Evolutionary conservation across 2,888 invertebrate genomes (phyloP), one percentile per base, ranked within the genome.

Genomic region (Leuctra nigra): DNA sequence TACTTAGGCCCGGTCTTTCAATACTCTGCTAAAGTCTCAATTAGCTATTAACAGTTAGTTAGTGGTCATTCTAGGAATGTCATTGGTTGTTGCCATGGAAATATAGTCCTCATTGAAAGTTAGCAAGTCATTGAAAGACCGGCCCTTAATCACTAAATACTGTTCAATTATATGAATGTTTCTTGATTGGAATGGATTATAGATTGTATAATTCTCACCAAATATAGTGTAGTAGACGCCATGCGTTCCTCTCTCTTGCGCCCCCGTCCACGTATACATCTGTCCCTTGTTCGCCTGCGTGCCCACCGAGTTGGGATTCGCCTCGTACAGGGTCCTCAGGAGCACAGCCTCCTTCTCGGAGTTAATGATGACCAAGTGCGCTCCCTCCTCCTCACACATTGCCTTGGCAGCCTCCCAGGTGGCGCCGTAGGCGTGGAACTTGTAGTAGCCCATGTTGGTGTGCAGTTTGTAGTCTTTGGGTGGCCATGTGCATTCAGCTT

Each of bases 341-440:
- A 20, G 18, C 2, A 20, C 39, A 6, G 20, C 39, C 16, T 39
- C 39, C 4, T 20, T 16, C 18, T 39, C 39, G 18, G 39, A 39
- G 39, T 39, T 39, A 6, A 39, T 39, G 39, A 39, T 39, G 2
- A 20, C 39, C 39, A 39, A 16, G 39, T 39, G 39, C 39, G 39
- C 39, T 4, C 39, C 39, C 18, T 39, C 39, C 39, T 39, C 39
- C 39, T 39, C 39, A 20, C 39, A 39, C 18, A 39, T 39, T 20
- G 16, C 18, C 39, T 39, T 39, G 13, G 39, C 39, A 16, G 20
- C 20, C 14, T 18, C 18, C 39, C 39, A 39, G 7, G 39, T 39
- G 39, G 18, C 4, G 39, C 39, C 39, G 39, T 18, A 39, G 18
- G 39, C 39, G 39, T 39, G 20, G 39, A 39, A 16, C 39, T 39